Evolutionary conservation across 2,888 invertebrate species (phyloP), one percentile per base, ranked within the genome.

Genomic region (Dryomyza anilis): DNA sequence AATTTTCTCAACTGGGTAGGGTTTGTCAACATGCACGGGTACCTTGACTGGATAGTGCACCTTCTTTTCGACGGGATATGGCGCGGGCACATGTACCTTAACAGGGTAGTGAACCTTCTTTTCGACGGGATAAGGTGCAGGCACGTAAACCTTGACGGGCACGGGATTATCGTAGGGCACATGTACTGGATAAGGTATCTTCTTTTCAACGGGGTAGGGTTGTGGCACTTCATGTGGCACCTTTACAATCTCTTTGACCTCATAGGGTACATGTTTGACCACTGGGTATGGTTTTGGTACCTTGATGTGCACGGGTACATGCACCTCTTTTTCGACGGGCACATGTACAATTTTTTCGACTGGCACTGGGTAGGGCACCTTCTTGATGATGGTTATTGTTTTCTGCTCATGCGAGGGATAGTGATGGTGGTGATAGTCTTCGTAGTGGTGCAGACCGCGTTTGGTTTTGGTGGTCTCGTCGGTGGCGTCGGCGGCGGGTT

Each of bases 161-260:
- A 92, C 92, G 74, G 91, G 91, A 75, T 88, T 87, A 74, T 92
- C 92, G 69, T 92, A 89, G 77, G 89, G 90, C 33, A 90, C 88
- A 79, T 85, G 89, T 52, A 91, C 90, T 72, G 91, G 89, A 69
- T 91, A 90, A 78, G 90, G 91, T 57, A 93, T 89, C 85, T 87
- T 87, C 85, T 90, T 91, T 81, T 90, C 90, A 72, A 91, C 91
- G 76, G 92, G 92, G 85, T 92, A 92, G 74, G 91, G 91, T 73
- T 88, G 87, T 72, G 91, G 91, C 67, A 92, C 88, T 77, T 91
- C 91, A 67, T 91, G 89, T 71, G 91, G 91, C 66, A 92, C 91
- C 81, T 92, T 91, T 58, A 93, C 89, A 84, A 87, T 87, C 82
- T 91, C 91, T 85, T 91, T 91, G 71, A 92, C 91, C 60, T 90